Evolutionary conservation across 64 coral and sea anemone genomes (phyloP).

Genomic region (Stichodactyla mertensii): DNA sequence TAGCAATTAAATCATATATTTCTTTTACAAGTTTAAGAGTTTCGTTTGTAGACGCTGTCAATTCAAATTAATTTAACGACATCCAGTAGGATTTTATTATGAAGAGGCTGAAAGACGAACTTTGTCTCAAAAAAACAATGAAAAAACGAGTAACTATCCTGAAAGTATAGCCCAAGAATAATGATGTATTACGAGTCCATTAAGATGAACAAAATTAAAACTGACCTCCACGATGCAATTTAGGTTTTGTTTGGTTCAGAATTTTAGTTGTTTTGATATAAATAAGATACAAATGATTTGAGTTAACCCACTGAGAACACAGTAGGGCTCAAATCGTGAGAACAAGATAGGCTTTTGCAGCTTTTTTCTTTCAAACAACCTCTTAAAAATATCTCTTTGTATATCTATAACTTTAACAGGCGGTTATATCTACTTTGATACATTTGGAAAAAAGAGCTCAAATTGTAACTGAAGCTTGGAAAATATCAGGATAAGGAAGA

Average conservation of each 20-base stretch:
- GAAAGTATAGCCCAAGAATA: background rate
- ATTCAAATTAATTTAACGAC: background rate
- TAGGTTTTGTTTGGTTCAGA: background rate
- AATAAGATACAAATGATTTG: conserved; percentile 7
- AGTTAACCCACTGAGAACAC: background rate
- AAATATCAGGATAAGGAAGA: background rate
- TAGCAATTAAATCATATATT: background rate
- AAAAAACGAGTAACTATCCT: background rate
- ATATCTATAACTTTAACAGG: background rate
- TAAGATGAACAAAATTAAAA: background rate
- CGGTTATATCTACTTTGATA: background rate
- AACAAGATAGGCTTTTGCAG: background rate
- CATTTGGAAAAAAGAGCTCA: background rate
- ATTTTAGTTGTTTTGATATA: background rate
- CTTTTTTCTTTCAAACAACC: background rate
- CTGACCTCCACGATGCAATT: conserved; percentile 10
- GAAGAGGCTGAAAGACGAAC: background rate
- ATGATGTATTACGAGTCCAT: conserved; percentile 4
- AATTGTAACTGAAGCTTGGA: background rate
- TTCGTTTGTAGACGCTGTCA: background rate
- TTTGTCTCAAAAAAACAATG: background rate
- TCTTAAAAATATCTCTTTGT: background rate
- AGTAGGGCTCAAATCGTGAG: background rate
- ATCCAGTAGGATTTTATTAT: background rate
- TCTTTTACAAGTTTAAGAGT: background rate